phyloP scores from a whole-genome alignment of 2,797 vertebrate genomes.

The Siniperca undulata region DNA sequence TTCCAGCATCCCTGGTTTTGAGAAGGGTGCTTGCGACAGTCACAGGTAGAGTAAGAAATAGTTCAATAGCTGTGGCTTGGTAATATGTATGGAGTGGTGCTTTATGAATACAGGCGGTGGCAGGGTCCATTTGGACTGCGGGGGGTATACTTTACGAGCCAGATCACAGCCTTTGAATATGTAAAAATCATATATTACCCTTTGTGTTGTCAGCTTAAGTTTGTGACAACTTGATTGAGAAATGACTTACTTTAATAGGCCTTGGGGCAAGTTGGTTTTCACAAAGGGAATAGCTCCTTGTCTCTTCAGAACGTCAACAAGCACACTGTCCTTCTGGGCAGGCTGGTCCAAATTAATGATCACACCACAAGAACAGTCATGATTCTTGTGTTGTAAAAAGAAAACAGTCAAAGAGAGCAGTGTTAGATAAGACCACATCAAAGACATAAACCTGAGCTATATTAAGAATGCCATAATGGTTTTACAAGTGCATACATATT shows the following conservation, averaged over 20 bases:
- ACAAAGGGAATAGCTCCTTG: constrained; percentile 95
- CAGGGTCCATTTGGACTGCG: no score
- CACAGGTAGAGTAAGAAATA: no score
- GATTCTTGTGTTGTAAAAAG: constrained; percentile 76
- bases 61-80: no score
- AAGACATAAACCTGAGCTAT: not conserved
- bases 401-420: not conserved
- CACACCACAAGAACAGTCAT: constrained; percentile 88
- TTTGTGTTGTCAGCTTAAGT: not conserved
- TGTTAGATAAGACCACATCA: not conserved
- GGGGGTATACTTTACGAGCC: no score
- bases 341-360: constrained; percentile 83
- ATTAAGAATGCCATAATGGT: not conserved
- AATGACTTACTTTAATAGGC: constrained; percentile 87
- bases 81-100: no score
- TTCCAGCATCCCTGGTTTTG: no score
- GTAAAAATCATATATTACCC: not conserved
- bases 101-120: no score
- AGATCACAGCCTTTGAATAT: not conserved
- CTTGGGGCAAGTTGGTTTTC: constrained; percentile 94
- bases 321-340: constrained; percentile 83
- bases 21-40: no score
- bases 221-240: not conserved
- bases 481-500: not conserved
- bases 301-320: constrained; percentile 92